phyloP scores from a whole-genome alignment of 2,888 invertebrate species.

The Hecatera dysodea region DNA sequence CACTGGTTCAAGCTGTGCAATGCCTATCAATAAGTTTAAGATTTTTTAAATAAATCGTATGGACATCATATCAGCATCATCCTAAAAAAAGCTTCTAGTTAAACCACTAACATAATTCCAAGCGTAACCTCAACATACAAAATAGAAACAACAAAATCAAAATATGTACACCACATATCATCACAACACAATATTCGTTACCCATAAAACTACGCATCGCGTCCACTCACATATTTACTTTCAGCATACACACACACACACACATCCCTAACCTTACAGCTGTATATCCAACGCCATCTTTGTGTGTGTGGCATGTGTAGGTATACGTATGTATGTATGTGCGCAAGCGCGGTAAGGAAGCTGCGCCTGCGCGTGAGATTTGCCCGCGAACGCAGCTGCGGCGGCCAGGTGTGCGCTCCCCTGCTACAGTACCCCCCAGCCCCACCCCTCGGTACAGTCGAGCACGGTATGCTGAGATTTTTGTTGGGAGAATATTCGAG shows the following conservation, averaged over 20 bases:
- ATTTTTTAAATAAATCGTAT: too few species aligned
- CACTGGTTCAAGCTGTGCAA: neutral
- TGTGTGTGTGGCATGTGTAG: conserved; percentile 74
- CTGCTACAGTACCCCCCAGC: conserved; percentile 76
- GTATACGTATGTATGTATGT: conserved; percentile 76
- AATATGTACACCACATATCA: neutral
- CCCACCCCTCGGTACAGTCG: conserved; percentile 78
- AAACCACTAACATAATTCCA: neutral
- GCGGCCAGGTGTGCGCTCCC: conserved; percentile 88
- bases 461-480: conserved; percentile 62
- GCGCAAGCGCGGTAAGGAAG: conserved; percentile 88
- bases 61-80: too few species aligned
- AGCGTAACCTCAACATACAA: neutral
- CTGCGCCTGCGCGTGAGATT: conserved; percentile 91
- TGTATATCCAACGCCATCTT: conserved; percentile 35
- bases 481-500: conserved; percentile 39
- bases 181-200: conserved; percentile 22
- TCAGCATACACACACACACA: conserved; percentile 50
- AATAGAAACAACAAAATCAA: conserved; percentile 10
- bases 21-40: too few species aligned
- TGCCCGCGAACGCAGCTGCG: conserved; percentile 88
- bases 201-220: conserved; percentile 46
- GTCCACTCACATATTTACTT: conserved; percentile 50
- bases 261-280: conserved; percentile 39
- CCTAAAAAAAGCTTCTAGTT: too few species aligned